phyloP scores from a whole-genome alignment of 1,140 invertebrate species.

The Steinernema khuongi region DNA sequence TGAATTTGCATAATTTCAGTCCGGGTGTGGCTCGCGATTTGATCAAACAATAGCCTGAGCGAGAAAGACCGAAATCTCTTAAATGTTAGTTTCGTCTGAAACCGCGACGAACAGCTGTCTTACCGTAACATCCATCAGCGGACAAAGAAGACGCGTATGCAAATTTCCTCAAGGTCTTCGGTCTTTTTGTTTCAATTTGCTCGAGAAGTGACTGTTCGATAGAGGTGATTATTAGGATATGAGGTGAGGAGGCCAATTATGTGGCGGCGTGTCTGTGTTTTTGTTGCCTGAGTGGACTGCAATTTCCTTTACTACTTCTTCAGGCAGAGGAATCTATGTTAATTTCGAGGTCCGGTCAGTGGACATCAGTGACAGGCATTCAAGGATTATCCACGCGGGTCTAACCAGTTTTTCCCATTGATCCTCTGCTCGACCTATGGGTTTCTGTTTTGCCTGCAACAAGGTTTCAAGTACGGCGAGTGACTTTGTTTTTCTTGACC shows the following conservation, averaged over 20 bases:
- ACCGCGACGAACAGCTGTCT: not conserved
- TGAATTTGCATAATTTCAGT: conserved; percentile 5
- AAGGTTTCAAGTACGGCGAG: not conserved
- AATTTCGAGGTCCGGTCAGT: conserved; percentile 12
- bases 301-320: not conserved
- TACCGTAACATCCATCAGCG: not conserved
- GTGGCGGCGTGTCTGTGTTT: not conserved
- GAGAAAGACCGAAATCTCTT: not conserved
- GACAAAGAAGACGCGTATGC: too few relatives aligned
- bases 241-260: not conserved
- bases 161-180: too few relatives aligned
- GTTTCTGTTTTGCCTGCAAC: not conserved
- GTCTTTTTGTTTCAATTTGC: too few relatives aligned
- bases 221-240: conserved; percentile 2
- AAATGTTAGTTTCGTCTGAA: not conserved
- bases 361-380: conserved; percentile 1
- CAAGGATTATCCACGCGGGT: not conserved
- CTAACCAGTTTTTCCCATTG: not conserved
- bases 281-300: not conserved
- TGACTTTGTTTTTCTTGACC: not conserved
- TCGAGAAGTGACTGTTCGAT: too few relatives aligned
- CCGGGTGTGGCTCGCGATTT: not conserved
- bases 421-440: not conserved
- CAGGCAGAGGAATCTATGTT: conserved; percentile 14
- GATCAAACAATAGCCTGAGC: not conserved